phyloP scores from a whole-genome alignment of 2,797 vertebrate genomes.

The Decapterus maruadsi region DNA sequence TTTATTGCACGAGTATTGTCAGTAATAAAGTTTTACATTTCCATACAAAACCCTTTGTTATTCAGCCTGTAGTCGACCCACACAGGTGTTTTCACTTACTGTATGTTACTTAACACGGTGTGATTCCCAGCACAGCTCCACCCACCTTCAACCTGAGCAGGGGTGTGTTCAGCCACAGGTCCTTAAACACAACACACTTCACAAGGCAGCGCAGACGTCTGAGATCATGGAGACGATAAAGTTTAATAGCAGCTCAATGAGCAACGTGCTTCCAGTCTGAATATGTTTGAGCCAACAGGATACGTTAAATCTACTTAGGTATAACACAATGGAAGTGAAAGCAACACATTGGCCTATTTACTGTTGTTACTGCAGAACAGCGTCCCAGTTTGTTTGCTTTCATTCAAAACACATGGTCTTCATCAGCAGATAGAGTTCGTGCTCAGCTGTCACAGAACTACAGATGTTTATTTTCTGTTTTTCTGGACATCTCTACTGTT shows the following conservation, averaged over 20 bases:
- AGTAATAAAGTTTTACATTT: neutral
- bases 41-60: neutral
- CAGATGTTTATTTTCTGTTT: too few relatives aligned
- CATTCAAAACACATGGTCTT: neutral
- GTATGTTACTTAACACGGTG: neutral
- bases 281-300: too few relatives aligned
- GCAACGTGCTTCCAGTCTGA: neutral
- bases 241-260: neutral
- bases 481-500: too few relatives aligned
- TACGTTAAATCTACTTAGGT: neutral
- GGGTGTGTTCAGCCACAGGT: neutral
- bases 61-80: neutral
- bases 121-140: neutral
- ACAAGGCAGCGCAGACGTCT: neutral
- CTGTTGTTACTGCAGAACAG: neutral
- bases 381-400: neutral
- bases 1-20: neutral
- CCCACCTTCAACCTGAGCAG: neutral
- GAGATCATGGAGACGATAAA: too few relatives aligned
- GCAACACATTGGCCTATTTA: neutral
- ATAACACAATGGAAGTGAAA: neutral
- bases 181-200: neutral
- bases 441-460: too few relatives aligned
- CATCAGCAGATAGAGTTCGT: neutral
- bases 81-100: neutral